Evolutionary conservation across 37 sponge, comb jelly and placozoan genomes (phyloP).

Genomic region (Beroe forskalii): DNA sequence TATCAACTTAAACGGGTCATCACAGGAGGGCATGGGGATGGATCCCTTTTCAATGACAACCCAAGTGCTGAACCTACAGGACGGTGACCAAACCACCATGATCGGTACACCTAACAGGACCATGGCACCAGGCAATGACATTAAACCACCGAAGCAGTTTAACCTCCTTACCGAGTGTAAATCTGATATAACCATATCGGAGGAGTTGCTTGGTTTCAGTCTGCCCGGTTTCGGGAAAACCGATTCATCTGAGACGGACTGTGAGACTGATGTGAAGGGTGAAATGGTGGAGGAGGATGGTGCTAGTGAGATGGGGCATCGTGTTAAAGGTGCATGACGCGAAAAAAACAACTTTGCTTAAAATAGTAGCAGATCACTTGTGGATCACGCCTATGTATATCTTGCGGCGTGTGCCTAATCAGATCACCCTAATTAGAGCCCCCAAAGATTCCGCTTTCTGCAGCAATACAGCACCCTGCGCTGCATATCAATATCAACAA

Average conservation of each 20-base stretch:
- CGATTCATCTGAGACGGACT: background rate
- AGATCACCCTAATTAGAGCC: no score
- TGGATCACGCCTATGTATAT: no score
- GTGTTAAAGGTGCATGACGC: no score
- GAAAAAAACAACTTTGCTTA: no score
- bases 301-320: no score
- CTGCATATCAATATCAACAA: no score
- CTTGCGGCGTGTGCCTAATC: no score
- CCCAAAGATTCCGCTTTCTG: no score
- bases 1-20: background rate
- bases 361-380: no score
- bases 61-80: background rate
- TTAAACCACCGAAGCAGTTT: background rate
- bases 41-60: no score
- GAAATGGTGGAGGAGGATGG: background rate
- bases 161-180: constrained; percentile 17
- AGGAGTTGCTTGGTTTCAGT: constrained; percentile 43
- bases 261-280: background rate
- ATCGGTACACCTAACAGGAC: background rate
- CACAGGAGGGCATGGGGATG: background rate
- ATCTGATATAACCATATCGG: background rate
- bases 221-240: background rate
- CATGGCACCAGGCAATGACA: background rate
- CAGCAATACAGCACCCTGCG: no score
- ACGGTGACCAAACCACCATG: background rate